Conservation (phyloP, 2,888 invertebrate species). For the Crossocerus cetratus region DNA sequence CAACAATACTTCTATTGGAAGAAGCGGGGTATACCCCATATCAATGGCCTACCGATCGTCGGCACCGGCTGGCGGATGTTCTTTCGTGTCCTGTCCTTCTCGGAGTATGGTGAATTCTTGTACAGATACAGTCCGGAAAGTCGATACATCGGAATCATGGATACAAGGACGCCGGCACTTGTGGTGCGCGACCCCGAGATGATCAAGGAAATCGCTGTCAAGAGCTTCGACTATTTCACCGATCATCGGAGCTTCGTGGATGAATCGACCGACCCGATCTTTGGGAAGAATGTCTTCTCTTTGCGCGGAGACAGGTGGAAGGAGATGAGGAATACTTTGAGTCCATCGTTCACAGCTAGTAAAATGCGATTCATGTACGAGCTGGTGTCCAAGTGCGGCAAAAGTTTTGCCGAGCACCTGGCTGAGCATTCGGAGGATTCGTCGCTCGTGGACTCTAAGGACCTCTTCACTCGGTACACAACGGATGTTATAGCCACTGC, state of each 20-base stretch:
- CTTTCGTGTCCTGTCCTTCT: slow-evolving; percentile 26
- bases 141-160: slow-evolving; percentile 58
- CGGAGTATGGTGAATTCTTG: slow-evolving; percentile 8
- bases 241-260: not conserved
- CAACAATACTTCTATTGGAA: slow-evolving; percentile 55
- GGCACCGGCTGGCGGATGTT: slow-evolving; percentile 42
- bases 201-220: slow-evolving; percentile 28
- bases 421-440: slow-evolving; percentile 14
- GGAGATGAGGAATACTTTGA: slow-evolving; percentile 15
- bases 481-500: slow-evolving; percentile 68
- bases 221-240: not conserved
- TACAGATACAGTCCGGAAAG: slow-evolving; percentile 45
- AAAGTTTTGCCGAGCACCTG: slow-evolving; percentile 43
- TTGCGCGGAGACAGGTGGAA: slow-evolving; percentile 60
- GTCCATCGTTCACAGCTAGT: slow-evolving; percentile 32
- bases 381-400: slow-evolving; percentile 56
- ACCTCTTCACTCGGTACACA: slow-evolving; percentile 63
- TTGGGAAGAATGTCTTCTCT: slow-evolving; percentile 51
- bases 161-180: slow-evolving; percentile 55
- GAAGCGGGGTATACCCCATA: slow-evolving; percentile 43
- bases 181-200: slow-evolving; percentile 65
- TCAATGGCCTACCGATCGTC: slow-evolving; percentile 31
- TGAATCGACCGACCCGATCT: not conserved
- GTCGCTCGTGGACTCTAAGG: slow-evolving; percentile 65
- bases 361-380: slow-evolving; percentile 59